Evolutionary conservation across 2,888 invertebrate species (phyloP).

Genomic region (Beris chalybata): DNA sequence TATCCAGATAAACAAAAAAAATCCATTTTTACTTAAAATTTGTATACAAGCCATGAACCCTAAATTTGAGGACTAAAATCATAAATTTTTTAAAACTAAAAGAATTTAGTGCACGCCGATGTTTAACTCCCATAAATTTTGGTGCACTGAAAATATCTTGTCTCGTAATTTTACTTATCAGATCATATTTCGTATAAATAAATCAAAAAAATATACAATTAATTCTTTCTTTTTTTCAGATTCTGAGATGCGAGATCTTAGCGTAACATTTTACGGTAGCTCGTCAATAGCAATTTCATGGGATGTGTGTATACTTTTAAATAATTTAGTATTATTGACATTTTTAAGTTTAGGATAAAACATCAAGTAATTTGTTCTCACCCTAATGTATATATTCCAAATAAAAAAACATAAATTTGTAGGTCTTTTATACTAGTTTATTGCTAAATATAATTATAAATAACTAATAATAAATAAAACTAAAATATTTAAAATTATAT

Average conservation of each 20-base stretch:
- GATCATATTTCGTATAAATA: too few relatives aligned
- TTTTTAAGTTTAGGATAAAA: constrained; percentile 36
- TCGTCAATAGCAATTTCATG: constrained; percentile 20
- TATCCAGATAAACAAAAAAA: too few relatives aligned
- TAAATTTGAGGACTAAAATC: too few relatives aligned
- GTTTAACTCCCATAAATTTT: too few relatives aligned
- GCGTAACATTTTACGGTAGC: constrained; percentile 54
- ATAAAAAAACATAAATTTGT: constrained; percentile 32
- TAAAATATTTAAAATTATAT: constrained; percentile 13
- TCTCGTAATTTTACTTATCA: too few relatives aligned
- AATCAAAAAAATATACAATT: not conserved
- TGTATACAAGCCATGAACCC: too few relatives aligned
- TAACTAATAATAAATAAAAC: constrained; percentile 21
- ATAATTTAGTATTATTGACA: constrained; percentile 27
- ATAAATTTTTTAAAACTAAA: too few relatives aligned
- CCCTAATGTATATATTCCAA: constrained; percentile 31
- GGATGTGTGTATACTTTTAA: constrained; percentile 1
- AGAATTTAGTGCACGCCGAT: too few relatives aligned
- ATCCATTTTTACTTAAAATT: too few relatives aligned
- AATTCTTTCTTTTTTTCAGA: constrained; percentile 45
- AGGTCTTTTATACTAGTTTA: constrained; percentile 39
- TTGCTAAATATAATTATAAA: constrained; percentile 32
- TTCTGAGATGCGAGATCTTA: constrained; percentile 56
- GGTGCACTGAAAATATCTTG: too few relatives aligned
- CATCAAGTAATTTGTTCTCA: constrained; percentile 22